Percentiles rank a stretch among this genome's conserved stretches.
Conservation (phyloP, 2,888 invertebrate genomes). For the Sarcophaga subvicina region DNA sequence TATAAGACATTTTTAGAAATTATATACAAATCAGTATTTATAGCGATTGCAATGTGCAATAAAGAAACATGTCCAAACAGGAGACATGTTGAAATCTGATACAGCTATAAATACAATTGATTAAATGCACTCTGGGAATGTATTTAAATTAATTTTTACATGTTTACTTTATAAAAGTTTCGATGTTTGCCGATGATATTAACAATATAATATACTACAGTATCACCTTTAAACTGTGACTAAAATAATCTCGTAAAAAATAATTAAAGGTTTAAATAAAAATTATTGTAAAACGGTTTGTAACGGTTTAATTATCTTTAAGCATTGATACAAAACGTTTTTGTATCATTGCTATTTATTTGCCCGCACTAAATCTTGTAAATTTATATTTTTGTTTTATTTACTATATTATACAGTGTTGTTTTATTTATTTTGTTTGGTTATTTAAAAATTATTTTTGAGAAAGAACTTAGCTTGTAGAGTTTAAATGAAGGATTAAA, state of each 20-base stretch:
- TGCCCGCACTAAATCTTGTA: slow-evolving; percentile 5
- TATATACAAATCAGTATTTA: no score
- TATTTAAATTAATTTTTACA: not conserved
- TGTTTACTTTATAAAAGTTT: not conserved
- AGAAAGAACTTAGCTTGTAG: slow-evolving; percentile 72
- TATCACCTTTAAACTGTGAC: not conserved
- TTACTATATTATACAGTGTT: slow-evolving; percentile 73
- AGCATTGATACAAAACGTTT: not conserved
- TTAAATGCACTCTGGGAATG: slow-evolving; percentile 17
- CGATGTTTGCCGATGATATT: not conserved
- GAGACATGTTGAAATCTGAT: not conserved
- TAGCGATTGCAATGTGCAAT: not conserved
- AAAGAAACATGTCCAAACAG: not conserved
- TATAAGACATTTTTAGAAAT: no score
- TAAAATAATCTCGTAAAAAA: not conserved
- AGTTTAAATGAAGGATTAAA: slow-evolving; percentile 42
- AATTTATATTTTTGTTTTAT: slow-evolving; percentile 42
- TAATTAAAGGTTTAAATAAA: not conserved
- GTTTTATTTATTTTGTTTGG: slow-evolving; percentile 68
- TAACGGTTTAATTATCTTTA: not conserved
- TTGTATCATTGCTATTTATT: not conserved
- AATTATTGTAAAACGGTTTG: not conserved
- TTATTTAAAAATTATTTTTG: slow-evolving; percentile 66
- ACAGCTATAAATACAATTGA: not conserved
- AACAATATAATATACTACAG: not conserved